Evolutionary conservation across 2,113 vertebrate species (phyloP), one percentile per base, ranked within the genome.

Genomic region (Cephalopholis sonnerati): DNA sequence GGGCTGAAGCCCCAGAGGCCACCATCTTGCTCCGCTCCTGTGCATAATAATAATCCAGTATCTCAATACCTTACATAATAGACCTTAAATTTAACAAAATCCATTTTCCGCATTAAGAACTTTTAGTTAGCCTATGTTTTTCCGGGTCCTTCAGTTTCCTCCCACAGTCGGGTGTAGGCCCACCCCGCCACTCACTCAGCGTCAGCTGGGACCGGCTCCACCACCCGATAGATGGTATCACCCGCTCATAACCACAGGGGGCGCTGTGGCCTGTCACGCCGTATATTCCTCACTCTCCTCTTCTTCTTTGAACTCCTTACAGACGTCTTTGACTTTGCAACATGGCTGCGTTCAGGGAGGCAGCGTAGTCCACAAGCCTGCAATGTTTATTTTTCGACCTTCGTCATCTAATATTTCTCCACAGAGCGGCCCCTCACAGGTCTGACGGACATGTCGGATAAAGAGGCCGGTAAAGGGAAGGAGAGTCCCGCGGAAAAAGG

Each of bases 381-480:
- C 5, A 1, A 29, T 55, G 29, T 24, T 29, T 0, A 2, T 22
- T 5, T 24, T 0, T 5, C 0, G 16, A 9, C 5, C 11, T 24
- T 27, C 13, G 0, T 15, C 1, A 1, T 57, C 25, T 1, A 0
- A 44, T 22, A 8, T 68, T 29, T n/a, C 1, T 2, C 10, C 2
- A 3, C 2, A 20, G 22, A 32, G 24, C 12, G 3, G 1, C 1
- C 2, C 8, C 6, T 27, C 5, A 3, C 0, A 54, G 5, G 8
- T 41, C 8, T 8, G 15, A 10, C 24, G 5, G 64, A 92, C 53
- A 99, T 98, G 98, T 87, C 95, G 57, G 95, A 96, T 4, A 83
- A 92, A 7, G 96, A 96, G 7, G 79, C 77, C 74, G 87, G 86
- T 16, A 55, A 78, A 71, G 83, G 75, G 58, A 92, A 93, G 89